phyloP scores from a whole-genome alignment of 2,888 invertebrate species.

The Schrankia costaestrigalis region DNA sequence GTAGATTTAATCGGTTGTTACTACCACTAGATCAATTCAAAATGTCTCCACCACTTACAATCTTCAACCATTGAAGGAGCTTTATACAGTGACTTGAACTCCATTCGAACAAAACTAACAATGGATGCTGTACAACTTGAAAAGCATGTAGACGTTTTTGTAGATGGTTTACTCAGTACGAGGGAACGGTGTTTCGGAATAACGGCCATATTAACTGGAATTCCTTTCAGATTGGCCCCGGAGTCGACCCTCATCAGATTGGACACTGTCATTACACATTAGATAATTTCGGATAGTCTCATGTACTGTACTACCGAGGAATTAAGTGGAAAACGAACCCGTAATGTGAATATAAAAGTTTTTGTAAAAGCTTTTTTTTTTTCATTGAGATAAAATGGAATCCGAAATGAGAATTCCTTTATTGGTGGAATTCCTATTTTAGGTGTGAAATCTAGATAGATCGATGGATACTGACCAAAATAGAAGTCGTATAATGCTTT shows the following conservation, averaged over 20 bases:
- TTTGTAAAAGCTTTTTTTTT: constrained; percentile 1
- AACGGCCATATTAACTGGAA: constrained; percentile 64
- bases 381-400: neutral
- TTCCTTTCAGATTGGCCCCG: constrained; percentile 63
- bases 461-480: too few relatives aligned
- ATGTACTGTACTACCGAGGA: constrained; percentile 38
- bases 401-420: constrained; percentile 1
- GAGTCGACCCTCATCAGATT: constrained; percentile 65
- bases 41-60: too few relatives aligned
- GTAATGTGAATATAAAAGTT: constrained; percentile 2
- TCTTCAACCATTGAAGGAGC: too few relatives aligned
- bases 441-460: too few relatives aligned
- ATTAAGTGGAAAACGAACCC: constrained; percentile 18
- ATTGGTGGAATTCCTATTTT: too few relatives aligned
- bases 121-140: constrained; percentile 16
- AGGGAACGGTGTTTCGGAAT: constrained; percentile 47
- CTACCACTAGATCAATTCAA: constrained; percentile 12
- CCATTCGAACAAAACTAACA: constrained; percentile 9
- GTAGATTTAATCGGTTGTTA: constrained; percentile 40
- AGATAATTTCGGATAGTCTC: constrained; percentile 57
- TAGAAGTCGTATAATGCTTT: too few relatives aligned
- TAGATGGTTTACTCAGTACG: constrained; percentile 25
- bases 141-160: constrained; percentile 11
- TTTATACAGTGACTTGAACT: too few relatives aligned
- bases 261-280: constrained; percentile 70